These are phyloP conservation scores for Podargus strigoides DNA, from an alignment of 2,797 vertebrate species.

Conservation along the genomic window DNA sequence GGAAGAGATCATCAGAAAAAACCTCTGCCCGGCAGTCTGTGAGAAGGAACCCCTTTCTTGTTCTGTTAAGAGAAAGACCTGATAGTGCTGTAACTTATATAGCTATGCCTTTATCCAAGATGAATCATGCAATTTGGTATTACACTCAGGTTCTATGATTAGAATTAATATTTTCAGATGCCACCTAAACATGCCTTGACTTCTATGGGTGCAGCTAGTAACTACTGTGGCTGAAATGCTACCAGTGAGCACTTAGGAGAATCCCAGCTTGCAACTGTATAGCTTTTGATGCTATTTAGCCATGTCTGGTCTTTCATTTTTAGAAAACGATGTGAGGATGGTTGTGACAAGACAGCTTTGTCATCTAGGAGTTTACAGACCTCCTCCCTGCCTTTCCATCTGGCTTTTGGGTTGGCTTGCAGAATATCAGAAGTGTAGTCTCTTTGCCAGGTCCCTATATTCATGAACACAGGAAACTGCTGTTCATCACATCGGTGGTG, in stretches of 20 bases:
- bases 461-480: background rate
- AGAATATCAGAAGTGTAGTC: background rate
- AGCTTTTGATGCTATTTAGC: background rate
- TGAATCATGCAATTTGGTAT: background rate
- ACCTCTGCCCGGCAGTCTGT: background rate
- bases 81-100: background rate
- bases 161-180: background rate
- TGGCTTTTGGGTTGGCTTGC: background rate
- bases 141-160: background rate
- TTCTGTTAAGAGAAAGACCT: background rate
- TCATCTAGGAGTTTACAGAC: conserved; percentile 7
- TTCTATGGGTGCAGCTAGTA: background rate
- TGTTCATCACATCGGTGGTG: background rate
- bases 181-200: background rate
- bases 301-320: background rate
- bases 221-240: background rate
- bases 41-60: background rate
- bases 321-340: background rate
- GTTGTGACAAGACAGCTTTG: background rate
- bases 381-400: conserved; percentile 12
- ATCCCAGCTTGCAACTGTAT: background rate
- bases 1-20: background rate
- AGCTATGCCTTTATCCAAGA: background rate
- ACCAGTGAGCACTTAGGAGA: background rate
- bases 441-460: background rate